Evolutionary conservation across 2,888 invertebrate genomes (phyloP).

Genomic region (Hydroisotoma schaefferi): DNA sequence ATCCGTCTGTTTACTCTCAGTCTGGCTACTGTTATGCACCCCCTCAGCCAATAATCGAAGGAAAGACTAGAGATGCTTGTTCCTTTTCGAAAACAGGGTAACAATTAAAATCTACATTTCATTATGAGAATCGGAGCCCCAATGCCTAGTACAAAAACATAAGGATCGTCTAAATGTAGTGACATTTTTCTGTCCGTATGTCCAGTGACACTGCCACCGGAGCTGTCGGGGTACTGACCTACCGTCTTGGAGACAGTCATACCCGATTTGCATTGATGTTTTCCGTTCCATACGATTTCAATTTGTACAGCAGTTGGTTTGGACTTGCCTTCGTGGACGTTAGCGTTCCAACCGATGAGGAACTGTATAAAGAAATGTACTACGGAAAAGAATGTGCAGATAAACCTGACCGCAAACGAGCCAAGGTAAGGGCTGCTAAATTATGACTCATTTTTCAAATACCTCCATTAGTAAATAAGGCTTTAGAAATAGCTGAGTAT

Average conservation of each 20-base stretch:
- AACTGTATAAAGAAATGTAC: conserved; percentile 30
- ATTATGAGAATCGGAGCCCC: too few species aligned
- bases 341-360: conserved; percentile 8
- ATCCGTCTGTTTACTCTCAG: conserved; percentile 19
- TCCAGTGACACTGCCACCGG: conserved; percentile 23
- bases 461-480: too few species aligned
- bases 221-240: conserved; percentile 29
- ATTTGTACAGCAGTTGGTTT: conserved; percentile 29
- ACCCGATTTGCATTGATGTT: conserved; percentile 25
- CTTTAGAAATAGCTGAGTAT: too few species aligned
- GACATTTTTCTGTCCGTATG: not conserved
- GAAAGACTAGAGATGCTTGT: conserved; percentile 20
- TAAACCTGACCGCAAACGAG: conserved; percentile 15
- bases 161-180: not conserved
- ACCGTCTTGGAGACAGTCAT: conserved; percentile 17
- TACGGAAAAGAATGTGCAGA: conserved; percentile 15
- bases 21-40: conserved; percentile 27
- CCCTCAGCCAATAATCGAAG: conserved; percentile 18
- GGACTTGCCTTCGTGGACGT: conserved; percentile 18
- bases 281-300: conserved; percentile 31
- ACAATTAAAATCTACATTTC: not conserved
- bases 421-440: too few species aligned
- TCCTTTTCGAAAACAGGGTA: conserved; percentile 30
- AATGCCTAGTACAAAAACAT: too few species aligned
- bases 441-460: too few species aligned